A percentile compares a stretch with the other conserved stretches of the same genome.
phyloP scores from a whole-genome alignment of 2,797 vertebrate genomes.

The Myotis planiceps region DNA sequence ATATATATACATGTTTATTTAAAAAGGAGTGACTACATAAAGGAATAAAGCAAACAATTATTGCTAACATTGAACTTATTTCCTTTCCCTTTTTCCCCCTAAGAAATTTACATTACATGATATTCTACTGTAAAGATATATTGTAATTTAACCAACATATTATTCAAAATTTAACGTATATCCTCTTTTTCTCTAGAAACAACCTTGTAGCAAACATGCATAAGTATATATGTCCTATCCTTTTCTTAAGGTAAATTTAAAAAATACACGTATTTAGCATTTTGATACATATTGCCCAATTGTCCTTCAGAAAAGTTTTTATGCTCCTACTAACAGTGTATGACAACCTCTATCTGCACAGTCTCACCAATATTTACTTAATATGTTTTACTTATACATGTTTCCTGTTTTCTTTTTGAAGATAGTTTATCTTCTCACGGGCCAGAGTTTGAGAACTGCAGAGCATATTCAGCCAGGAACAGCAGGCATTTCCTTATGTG shows the following conservation, averaged over 20 bases:
- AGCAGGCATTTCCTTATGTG: neutral
- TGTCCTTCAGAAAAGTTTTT: neutral
- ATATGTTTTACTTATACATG: neutral
- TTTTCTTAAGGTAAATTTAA: constrained; percentile 21
- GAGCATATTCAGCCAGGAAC: neutral
- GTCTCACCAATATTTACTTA: neutral
- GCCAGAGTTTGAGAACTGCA: neutral
- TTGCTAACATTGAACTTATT: neutral
- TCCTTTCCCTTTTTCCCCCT: neutral
- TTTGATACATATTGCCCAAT: neutral
- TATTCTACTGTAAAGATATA: neutral
- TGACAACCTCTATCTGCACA: neutral
- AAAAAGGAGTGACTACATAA: neutral
- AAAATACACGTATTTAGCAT: neutral
- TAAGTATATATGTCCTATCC: neutral
- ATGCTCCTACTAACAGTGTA: neutral
- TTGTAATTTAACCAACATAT: neutral
- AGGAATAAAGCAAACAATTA: neutral
- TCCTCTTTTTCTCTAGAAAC: neutral
- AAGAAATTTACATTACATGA: neutral
- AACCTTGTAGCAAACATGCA: neutral
- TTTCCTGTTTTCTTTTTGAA: constrained; percentile 52
- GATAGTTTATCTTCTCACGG: neutral
- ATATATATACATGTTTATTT: neutral
- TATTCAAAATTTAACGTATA: neutral